These are phyloP conservation scores for Myathropa florea DNA, from an alignment of 2,888 invertebrate species.

Conservation along the genomic window DNA sequence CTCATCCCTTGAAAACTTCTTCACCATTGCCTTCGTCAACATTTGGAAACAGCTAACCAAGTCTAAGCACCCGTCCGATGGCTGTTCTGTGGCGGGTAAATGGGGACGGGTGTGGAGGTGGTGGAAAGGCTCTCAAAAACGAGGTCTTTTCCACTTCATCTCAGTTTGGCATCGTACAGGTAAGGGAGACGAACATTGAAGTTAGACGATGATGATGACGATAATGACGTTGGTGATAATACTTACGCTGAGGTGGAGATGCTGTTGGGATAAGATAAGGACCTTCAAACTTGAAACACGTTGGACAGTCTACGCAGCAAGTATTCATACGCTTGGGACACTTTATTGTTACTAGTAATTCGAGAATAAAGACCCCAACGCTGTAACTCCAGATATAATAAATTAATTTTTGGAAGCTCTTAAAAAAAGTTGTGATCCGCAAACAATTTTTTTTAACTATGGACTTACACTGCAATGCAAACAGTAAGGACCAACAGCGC, in stretches of 20 bases:
- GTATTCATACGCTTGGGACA: too few relatives aligned
- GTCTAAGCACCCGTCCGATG: not conserved
- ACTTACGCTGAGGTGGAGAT: slow-evolving; percentile 15
- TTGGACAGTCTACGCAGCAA: slow-evolving; percentile 8
- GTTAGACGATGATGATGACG: slow-evolving; percentile 40
- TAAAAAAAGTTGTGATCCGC: too few relatives aligned
- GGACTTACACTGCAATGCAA: too few relatives aligned
- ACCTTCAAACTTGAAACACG: slow-evolving; percentile 9
- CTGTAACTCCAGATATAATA: too few relatives aligned
- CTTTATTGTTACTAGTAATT: too few relatives aligned
- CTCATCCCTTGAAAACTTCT: slow-evolving; percentile 23
- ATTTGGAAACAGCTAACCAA: slow-evolving; percentile 34
- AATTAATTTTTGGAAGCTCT: too few relatives aligned
- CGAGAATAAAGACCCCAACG: too few relatives aligned
- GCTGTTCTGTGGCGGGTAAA: not conserved
- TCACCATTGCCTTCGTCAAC: slow-evolving; percentile 40
- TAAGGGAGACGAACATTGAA: slow-evolving; percentile 46
- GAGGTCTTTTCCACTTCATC: slow-evolving; percentile 31
- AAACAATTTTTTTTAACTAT: too few relatives aligned
- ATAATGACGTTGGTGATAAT: slow-evolving; percentile 44
- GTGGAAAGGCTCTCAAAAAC: slow-evolving; percentile 1
- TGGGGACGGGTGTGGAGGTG: not conserved
- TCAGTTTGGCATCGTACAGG: slow-evolving; percentile 31
- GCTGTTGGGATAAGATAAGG: slow-evolving; percentile 16
- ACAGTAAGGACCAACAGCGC: too few relatives aligned